Percentiles rank a stretch among this genome's conserved stretches.
Evolutionary conservation across 2,797 vertebrate genomes (phyloP).

Genomic region (Halcyon smyrnensis): DNA sequence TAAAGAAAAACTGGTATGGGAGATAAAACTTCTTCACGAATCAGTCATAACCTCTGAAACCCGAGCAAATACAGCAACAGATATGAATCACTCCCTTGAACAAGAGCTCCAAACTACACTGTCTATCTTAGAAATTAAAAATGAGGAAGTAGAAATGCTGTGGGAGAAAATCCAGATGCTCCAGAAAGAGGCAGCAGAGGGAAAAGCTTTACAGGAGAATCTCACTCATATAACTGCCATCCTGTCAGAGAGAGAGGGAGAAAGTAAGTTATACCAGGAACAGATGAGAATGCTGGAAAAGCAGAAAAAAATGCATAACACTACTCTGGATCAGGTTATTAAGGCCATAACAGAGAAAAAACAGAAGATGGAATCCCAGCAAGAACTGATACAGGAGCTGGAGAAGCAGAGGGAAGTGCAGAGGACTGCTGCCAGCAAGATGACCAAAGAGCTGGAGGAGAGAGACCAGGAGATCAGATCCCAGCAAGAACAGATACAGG

Average conservation of each 20-base stretch:
- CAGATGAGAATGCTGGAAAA: conserved; percentile 27
- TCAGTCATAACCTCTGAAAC: conserved; percentile 63
- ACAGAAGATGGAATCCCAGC: conserved; percentile 60
- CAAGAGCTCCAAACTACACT: conserved; percentile 65
- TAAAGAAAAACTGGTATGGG: conserved; percentile 55
- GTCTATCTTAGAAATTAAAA: conserved; percentile 71
- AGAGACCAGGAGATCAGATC: conserved; percentile 31
- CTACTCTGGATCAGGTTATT: conserved; percentile 62
- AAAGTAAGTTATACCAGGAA: conserved; percentile 66
- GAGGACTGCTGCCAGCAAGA: background rate
- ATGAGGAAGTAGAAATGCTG: conserved; percentile 63
- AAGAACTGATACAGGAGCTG: conserved; percentile 56
- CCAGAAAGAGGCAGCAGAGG: conserved; percentile 59
- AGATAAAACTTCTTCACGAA: conserved; percentile 67
- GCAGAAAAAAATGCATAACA: conserved; percentile 72
- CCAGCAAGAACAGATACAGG: conserved; percentile 32
- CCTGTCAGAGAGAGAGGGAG: conserved; percentile 70
- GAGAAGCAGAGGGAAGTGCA: conserved; percentile 52
- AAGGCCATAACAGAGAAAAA: conserved; percentile 70
- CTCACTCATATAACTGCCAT: conserved; percentile 36
- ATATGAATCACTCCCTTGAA: conserved; percentile 52
- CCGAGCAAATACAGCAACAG: conserved; percentile 33
- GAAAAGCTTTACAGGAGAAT: conserved; percentile 65
- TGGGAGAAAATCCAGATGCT: conserved; percentile 64
- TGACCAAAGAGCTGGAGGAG: conserved; percentile 49